These are phyloP conservation scores for Ennomos erosarius DNA, from an alignment of 2,888 invertebrate species.

Conservation along the genomic window DNA sequence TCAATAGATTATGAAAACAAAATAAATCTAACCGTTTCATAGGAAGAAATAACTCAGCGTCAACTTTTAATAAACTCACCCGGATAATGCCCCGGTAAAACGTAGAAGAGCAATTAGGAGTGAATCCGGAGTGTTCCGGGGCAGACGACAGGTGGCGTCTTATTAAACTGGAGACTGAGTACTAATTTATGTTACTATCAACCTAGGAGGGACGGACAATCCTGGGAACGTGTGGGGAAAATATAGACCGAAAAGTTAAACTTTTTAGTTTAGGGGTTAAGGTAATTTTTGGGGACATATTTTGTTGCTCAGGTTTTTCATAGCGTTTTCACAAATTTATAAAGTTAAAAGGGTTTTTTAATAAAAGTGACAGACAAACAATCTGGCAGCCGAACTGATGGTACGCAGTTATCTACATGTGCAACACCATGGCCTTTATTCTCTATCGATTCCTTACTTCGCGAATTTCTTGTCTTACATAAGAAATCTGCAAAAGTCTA, in stretches of 20 bases:
- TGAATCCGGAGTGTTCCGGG: slow-evolving; percentile 54
- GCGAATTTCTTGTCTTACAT: no score
- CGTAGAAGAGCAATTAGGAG: slow-evolving; percentile 66
- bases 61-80: slow-evolving; percentile 40
- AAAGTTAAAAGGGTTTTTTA: no score
- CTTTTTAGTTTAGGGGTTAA: slow-evolving; percentile 8
- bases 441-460: no score
- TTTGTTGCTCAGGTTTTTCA: background rate
- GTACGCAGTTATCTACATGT: no score
- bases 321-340: no score
- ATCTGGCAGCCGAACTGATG: no score
- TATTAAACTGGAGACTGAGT: slow-evolving; percentile 66
- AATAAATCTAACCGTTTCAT: no score
- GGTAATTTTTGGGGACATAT: slow-evolving; percentile 5
- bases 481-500: no score
- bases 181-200: slow-evolving; percentile 64
- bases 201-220: slow-evolving; percentile 29
- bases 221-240: slow-evolving; percentile 15
- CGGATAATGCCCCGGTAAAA: slow-evolving; percentile 45
- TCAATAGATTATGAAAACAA: no score
- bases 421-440: no score
- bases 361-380: no score
- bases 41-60: slow-evolving; percentile 4
- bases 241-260: slow-evolving; percentile 18
- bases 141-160: slow-evolving; percentile 73